phyloP scores from a whole-genome alignment of 2,113 vertebrate species.

The Egretta garzetta region DNA sequence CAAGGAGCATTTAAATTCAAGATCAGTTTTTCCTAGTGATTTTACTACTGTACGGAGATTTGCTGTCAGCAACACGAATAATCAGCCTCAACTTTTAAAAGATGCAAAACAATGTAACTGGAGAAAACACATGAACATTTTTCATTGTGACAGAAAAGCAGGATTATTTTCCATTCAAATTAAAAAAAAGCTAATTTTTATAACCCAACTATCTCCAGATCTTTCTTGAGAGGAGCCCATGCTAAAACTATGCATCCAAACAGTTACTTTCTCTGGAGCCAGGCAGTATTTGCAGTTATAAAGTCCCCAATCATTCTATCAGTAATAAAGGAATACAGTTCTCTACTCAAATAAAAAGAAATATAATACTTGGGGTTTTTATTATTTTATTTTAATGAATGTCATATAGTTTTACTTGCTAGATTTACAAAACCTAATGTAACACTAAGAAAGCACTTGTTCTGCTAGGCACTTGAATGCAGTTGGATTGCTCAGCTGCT shows the following conservation, averaged over 20 bases:
- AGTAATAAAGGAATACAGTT: background rate
- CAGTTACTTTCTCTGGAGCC: background rate
- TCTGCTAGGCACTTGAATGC: background rate
- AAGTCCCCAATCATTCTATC: background rate
- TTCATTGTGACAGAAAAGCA: background rate
- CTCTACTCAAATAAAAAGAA: background rate
- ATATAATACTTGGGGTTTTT: background rate
- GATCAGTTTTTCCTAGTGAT: background rate
- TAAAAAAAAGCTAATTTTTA: background rate
- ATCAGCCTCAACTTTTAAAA: background rate
- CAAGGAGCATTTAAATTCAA: background rate
- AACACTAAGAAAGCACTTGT: constrained; percentile 17
- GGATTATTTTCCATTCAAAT: background rate
- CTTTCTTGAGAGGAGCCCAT: background rate
- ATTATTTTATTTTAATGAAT: background rate
- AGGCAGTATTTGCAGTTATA: background rate
- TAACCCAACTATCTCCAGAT: background rate
- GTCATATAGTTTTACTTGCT: background rate
- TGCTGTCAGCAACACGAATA: background rate
- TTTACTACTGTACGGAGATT: background rate
- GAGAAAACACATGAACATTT: background rate
- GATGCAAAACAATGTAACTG: background rate
- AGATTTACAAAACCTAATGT: background rate
- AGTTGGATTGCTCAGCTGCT: background rate
- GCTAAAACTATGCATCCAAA: background rate